These are phyloP conservation scores for Phymorhynchus buccinoides DNA, from an alignment of 1,140 invertebrate genomes.

Conservation along the genomic window DNA sequence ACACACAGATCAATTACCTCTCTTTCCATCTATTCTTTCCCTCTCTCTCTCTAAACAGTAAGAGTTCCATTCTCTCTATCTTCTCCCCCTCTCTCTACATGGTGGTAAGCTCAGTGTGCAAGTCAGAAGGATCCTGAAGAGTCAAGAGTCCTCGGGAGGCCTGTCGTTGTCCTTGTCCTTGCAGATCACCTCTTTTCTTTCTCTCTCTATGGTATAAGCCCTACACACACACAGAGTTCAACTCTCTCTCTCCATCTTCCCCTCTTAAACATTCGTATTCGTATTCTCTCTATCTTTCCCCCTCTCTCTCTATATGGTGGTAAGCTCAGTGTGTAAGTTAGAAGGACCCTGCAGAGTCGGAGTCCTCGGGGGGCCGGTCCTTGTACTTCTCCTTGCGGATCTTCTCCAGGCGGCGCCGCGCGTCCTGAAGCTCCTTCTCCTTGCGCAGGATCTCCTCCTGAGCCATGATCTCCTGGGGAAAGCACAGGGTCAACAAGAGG, in stretches of 20 bases:
- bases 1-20: neutral
- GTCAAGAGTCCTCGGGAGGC: conserved; percentile 56
- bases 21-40: neutral
- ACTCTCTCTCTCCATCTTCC: neutral
- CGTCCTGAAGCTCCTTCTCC: conserved; percentile 93
- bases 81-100: neutral
- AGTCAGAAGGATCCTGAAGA: conserved; percentile 26
- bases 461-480: conserved; percentile 74
- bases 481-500: too few relatives aligned
- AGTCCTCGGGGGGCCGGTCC: conserved; percentile 59
- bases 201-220: neutral
- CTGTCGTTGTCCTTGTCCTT: conserved; percentile 71
- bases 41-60: neutral
- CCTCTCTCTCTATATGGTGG: neutral
- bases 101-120: too few relatives aligned
- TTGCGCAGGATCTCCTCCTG: conserved; percentile 88
- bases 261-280: neutral
- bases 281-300: too few relatives aligned
- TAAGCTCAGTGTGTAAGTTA: neutral
- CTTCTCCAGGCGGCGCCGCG: conserved; percentile 84
- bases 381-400: conserved; percentile 74
- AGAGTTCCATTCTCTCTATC: too few relatives aligned
- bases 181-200: conserved; percentile 74
- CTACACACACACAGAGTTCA: neutral
- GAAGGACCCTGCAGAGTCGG: conserved; percentile 42